Evolutionary conservation across 2,113 vertebrate genomes (phyloP).

Genomic region (Tiliqua scincoides): DNA sequence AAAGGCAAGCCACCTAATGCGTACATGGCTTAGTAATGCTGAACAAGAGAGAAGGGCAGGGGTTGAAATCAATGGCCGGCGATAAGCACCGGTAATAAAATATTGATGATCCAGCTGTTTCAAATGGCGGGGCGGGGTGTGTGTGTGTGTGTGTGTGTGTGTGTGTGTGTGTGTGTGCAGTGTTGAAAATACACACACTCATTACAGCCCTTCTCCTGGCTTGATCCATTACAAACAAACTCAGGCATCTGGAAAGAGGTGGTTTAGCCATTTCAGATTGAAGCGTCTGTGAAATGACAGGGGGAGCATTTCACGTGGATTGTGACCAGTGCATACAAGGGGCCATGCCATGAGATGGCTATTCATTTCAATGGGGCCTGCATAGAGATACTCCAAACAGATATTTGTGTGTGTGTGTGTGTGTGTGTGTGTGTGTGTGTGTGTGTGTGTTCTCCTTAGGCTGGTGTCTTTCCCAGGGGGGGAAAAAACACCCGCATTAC

Average conservation of each 20-base stretch:
- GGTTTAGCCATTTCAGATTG: not conserved
- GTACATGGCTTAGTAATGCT: constrained; percentile 57
- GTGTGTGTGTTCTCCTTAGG: not conserved
- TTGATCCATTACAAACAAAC: not conserved
- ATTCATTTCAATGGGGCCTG: too few species aligned
- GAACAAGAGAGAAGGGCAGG: constrained; percentile 23
- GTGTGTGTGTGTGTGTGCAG: too few species aligned
- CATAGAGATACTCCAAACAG: too few species aligned
- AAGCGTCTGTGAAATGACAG: not conserved
- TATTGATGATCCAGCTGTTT: constrained; percentile 71
- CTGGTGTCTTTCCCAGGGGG: not conserved
- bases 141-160: too few species aligned
- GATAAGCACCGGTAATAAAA: constrained; percentile 77
- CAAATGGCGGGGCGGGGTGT: constrained; percentile 70
- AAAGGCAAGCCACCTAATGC: constrained; percentile 74
- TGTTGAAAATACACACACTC: not conserved
- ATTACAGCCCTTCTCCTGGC: not conserved
- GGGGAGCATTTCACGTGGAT: not conserved
- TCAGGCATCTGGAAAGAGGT: not conserved
- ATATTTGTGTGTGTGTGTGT: too few species aligned
- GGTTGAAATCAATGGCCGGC: constrained; percentile 73
- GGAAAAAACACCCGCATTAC: not conserved
- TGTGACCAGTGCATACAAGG: too few species aligned
- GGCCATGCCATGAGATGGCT: too few species aligned
- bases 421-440: too few species aligned